Evolutionary conservation across 2,113 vertebrate genomes (phyloP), one percentile per base, ranked within the genome.

Genomic region (Nanorana parkeri): DNA sequence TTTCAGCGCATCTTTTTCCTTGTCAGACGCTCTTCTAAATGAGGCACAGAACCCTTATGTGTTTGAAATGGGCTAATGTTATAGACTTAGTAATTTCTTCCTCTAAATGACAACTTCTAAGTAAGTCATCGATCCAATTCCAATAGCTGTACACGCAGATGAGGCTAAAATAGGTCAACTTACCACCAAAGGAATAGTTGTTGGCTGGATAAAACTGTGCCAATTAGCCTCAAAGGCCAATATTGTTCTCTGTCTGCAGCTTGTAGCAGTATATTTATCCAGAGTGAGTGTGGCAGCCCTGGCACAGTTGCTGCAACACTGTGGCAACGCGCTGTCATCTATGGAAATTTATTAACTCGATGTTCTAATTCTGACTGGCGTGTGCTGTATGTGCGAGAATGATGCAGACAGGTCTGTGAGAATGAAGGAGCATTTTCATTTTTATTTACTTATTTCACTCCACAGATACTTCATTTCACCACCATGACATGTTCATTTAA

Each of bases 401-500:
- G 19, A 19, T 47, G 66, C 32, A 60, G 66, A 68, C 55, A 80
- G 64, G n/a, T 58, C 63, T 68, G 41, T 10, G 65, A 16, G 29
- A 79, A 60, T 19, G 52, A 68, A 68, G 28, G 41, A 47, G 76
- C 63, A 3, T 67, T 65, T 41, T 79, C 24, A 58, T 80, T 69
- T 78, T 79, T 78, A 66, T 78, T 78, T 56, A 56, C 77, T 20
- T 24, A 23, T 29, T 58, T 29, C 65, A 16, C 69, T 41, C 77
- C 55, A 24, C 47, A 47, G 67, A 69, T 80, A 51, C 78, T 69
- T 69, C 66, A 80, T 80, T 80, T 80, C 41, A 32, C 20, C 69
- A 32, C 55, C 41, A 17, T 80, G 78, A 80, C 78, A 80, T 80
- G 78, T 80, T 80, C 66, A 80, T 80, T 80, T 69, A 69, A 69